Percentiles rank a stretch among this genome's conserved stretches.
Conservation (phyloP, 2,888 invertebrate genomes). For the Agriopis aurantiaria region DNA sequence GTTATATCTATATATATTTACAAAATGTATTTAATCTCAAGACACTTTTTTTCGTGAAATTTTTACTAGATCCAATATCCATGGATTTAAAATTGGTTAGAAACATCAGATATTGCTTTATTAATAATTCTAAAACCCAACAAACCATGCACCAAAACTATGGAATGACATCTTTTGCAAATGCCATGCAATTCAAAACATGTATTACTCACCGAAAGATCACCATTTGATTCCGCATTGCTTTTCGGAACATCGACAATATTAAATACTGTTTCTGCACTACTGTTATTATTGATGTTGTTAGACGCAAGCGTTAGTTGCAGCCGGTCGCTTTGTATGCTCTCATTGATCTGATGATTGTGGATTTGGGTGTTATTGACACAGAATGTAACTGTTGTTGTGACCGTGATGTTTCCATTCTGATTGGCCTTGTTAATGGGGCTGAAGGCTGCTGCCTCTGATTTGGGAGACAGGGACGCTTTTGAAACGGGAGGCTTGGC, state of each 20-base stretch:
- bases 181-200: constrained; percentile 52
- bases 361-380: constrained; percentile 88
- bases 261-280: constrained; percentile 71
- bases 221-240: constrained; percentile 69
- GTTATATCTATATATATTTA: too few species aligned
- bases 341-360: constrained; percentile 83
- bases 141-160: constrained; percentile 49
- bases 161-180: constrained; percentile 23
- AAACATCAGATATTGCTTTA: constrained; percentile 44
- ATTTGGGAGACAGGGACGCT: constrained; percentile 78
- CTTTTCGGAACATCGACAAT: constrained; percentile 69
- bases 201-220: constrained; percentile 73
- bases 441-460: constrained; percentile 73
- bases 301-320: constrained; percentile 86
- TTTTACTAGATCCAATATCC: too few species aligned
- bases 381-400: constrained; percentile 94
- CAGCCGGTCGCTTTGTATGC: constrained; percentile 79
- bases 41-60: too few species aligned
- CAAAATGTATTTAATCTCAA: too few species aligned
- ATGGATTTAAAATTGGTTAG: constrained; percentile 47
- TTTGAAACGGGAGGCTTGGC: constrained; percentile 90
- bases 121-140: constrained; percentile 30
- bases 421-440: constrained; percentile 81
- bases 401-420: constrained; percentile 92
- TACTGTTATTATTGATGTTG: constrained; percentile 78